phyloP scores from a whole-genome alignment of 2,888 invertebrate species.

The Ferrisia virgata region DNA sequence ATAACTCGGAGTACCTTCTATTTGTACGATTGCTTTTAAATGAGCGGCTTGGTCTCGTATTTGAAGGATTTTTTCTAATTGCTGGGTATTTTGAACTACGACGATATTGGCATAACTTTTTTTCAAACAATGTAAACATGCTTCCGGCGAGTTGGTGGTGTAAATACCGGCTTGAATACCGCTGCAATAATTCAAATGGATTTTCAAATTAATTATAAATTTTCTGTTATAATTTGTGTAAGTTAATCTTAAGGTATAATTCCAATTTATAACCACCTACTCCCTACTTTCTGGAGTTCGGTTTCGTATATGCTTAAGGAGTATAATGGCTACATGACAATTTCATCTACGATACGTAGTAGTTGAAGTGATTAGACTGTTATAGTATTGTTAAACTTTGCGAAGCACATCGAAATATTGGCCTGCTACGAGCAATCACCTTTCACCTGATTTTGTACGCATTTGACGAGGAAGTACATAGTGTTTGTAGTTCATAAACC shows the following conservation, averaged over 20 bases:
- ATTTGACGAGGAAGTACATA: background rate
- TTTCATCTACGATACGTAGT: too few relatives aligned
- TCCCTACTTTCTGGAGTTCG: background rate
- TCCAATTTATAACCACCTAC: too few relatives aligned
- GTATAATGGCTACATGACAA: too few relatives aligned
- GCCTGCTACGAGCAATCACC: conserved; percentile 42
- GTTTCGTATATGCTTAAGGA: too few relatives aligned
- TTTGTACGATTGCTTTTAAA: conserved; percentile 76
- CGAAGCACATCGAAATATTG: background rate
- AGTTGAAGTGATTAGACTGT: too few relatives aligned
- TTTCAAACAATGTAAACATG: conserved; percentile 75
- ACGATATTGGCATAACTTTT: conserved; percentile 80
- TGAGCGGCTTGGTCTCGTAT: conserved; percentile 67
- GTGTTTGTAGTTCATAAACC: background rate
- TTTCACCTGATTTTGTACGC: background rate
- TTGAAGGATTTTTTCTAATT: conserved; percentile 76
- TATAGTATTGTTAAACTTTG: too few relatives aligned
- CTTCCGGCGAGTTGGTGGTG: conserved; percentile 84
- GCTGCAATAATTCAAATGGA: conserved; percentile 54
- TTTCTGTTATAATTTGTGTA: too few relatives aligned
- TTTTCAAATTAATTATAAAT: conserved; percentile 49
- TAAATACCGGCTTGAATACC: conserved; percentile 85
- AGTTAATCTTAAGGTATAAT: too few relatives aligned
- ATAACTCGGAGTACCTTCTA: conserved; percentile 60
- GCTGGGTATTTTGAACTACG: conserved; percentile 81